Evolutionary conservation across 2,888 invertebrate genomes (phyloP).

Genomic region (Drosophila prolongata): DNA sequence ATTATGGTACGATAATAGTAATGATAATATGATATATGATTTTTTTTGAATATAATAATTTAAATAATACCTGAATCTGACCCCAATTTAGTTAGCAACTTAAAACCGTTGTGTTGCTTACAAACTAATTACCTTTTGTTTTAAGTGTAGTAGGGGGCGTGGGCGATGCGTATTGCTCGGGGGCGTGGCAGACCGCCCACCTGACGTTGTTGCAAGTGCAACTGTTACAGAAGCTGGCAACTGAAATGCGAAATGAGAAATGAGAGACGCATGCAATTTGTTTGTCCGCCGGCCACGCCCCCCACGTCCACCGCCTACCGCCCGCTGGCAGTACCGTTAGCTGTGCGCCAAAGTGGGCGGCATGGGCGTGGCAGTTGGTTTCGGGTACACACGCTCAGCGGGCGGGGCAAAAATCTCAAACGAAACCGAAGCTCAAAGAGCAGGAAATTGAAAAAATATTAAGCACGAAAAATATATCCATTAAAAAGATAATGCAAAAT

Average conservation of each 20-base stretch:
- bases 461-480: not conserved
- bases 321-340: constrained; percentile 47
- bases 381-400: constrained; percentile 26
- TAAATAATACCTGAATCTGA: too few relatives aligned
- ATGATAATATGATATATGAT: too few relatives aligned
- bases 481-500: constrained; percentile 11
- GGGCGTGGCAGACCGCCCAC: constrained; percentile 30
- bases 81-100: too few relatives aligned
- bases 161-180: not conserved
- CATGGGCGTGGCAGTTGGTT: constrained; percentile 14
- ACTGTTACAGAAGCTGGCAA: constrained; percentile 30
- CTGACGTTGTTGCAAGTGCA: constrained; percentile 40
- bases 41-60: too few relatives aligned
- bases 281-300: constrained; percentile 53
- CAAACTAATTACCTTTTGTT: not conserved
- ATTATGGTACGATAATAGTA: not conserved
- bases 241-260: constrained; percentile 14
- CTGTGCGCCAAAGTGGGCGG: constrained; percentile 1
- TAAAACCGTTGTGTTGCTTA: too few relatives aligned
- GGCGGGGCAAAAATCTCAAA: constrained; percentile 51
- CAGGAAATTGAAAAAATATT: constrained; percentile 69
- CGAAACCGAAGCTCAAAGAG: constrained; percentile 66
- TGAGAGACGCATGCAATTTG: constrained; percentile 66
- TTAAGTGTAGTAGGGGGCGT: not conserved
- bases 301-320: constrained; percentile 14